Conservation (phyloP, 2,113 vertebrate species). For the Raja brachyura region DNA sequence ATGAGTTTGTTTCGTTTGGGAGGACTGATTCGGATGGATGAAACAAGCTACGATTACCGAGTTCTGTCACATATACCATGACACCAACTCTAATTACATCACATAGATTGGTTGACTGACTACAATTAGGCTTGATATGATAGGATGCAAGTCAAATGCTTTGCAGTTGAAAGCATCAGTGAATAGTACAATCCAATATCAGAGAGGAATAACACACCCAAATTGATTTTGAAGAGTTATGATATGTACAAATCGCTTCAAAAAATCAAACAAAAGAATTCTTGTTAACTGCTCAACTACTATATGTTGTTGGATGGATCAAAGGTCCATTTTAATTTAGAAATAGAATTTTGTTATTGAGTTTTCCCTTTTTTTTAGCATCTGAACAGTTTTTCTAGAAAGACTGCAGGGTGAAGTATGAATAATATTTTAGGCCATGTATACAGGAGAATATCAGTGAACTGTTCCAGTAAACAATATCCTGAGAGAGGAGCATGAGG, state of each 20-base stretch:
- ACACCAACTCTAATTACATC: neutral
- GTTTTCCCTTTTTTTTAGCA: neutral
- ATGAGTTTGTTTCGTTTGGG: neutral
- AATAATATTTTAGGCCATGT: slow-evolving; percentile 8
- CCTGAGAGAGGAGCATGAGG: no score
- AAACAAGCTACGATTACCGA: neutral
- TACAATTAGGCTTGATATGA: neutral
- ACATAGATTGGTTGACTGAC: neutral
- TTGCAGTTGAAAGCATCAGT: neutral
- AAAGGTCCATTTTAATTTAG: neutral
- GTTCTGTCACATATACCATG: neutral
- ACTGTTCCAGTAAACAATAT: neutral
- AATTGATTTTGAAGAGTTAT: neutral
- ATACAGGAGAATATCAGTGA: neutral
- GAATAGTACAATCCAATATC: neutral
- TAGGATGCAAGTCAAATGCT: neutral
- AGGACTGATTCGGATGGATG: neutral
- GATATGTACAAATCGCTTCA: neutral
- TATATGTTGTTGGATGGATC: neutral
- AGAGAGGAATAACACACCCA: neutral
- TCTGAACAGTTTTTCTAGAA: neutral
- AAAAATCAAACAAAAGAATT: neutral
- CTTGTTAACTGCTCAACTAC: neutral
- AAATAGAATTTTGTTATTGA: neutral
- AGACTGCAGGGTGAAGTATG: neutral